Conservation (phyloP, 2,888 invertebrate species). For the Ametastegia equiseti region DNA sequence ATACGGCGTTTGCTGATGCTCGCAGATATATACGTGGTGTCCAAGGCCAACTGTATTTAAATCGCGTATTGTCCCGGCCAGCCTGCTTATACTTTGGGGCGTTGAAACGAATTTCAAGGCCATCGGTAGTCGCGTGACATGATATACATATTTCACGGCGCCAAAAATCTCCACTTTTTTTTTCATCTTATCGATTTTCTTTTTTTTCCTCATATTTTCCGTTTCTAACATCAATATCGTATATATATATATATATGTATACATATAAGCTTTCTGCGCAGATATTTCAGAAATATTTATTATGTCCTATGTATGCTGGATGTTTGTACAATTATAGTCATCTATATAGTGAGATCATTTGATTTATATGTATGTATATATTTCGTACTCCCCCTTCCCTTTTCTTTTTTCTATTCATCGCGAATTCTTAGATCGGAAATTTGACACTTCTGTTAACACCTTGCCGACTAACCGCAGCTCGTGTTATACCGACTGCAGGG, state of each 20-base stretch:
- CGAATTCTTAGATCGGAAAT: not conserved
- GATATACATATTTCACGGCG: not conserved
- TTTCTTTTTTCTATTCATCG: not conserved
- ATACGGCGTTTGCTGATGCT: not conserved
- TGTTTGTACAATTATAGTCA: not conserved
- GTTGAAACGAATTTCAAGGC: conserved; percentile 26
- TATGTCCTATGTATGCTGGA: not conserved
- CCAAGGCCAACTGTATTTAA: conserved; percentile 46
- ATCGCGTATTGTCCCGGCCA: conserved; percentile 3
- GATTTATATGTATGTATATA: not conserved
- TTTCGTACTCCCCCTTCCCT: not conserved
- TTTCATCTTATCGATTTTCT: no score
- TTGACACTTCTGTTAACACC: not conserved
- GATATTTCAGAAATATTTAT: not conserved
- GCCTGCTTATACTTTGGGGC: conserved; percentile 20
- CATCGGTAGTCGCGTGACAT: conserved; percentile 8
- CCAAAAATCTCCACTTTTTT: not conserved
- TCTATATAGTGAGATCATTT: no score
- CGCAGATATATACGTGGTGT: not conserved
- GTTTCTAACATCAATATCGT: no score
- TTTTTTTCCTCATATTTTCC: not conserved
- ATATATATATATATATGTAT: no score
- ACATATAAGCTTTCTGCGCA: not conserved
- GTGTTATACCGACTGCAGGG: not conserved
- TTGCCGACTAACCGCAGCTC: not conserved